A percentile compares a stretch with the other conserved stretches of the same genome.
Conservation (phyloP, 2,888 invertebrate genomes). For the Euspilapteryx auroguttella region DNA sequence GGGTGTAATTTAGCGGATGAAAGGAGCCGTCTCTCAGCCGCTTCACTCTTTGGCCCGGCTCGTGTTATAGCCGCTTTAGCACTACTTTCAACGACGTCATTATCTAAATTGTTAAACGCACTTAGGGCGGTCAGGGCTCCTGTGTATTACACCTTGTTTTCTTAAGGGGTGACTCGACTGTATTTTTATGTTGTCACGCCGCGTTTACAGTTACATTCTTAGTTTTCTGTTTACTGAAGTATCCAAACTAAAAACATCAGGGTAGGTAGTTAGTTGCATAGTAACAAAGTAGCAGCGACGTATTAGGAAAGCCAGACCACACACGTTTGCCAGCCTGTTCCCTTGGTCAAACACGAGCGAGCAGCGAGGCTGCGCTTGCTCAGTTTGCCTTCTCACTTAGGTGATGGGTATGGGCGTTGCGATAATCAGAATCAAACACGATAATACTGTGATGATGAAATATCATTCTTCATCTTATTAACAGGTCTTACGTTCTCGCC, state of each 20-base stretch:
- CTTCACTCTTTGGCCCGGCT: too few relatives aligned
- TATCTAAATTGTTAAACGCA: slow-evolving; percentile 49
- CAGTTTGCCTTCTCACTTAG: slow-evolving; percentile 35
- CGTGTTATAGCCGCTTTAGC: slow-evolving; percentile 22
- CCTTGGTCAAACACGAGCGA: slow-evolving; percentile 38
- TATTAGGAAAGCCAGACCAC: too few relatives aligned
- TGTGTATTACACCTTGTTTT: slow-evolving; percentile 2
- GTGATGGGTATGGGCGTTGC: slow-evolving; percentile 14
- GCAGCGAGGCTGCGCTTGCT: slow-evolving; percentile 24
- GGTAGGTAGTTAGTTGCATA: too few relatives aligned
- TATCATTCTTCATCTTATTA: slow-evolving; percentile 43
- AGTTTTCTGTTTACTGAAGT: too few relatives aligned
- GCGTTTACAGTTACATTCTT: too few relatives aligned
- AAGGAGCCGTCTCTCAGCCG: slow-evolving; percentile 15
- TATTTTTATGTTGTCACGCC: too few relatives aligned
- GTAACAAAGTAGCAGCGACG: too few relatives aligned
- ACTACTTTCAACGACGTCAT: slow-evolving; percentile 23
- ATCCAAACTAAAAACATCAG: too few relatives aligned
- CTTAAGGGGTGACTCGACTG: too few relatives aligned
- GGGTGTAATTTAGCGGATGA: slow-evolving; percentile 29
- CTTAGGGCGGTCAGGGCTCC: slow-evolving; percentile 23
- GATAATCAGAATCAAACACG: slow-evolving; percentile 46
- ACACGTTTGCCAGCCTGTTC: slow-evolving; percentile 29
- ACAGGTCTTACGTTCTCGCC: slow-evolving; percentile 23
- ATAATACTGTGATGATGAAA: slow-evolving; percentile 40